Conservation (phyloP, 2,797 vertebrate species). For the Pseudotriccus pelzelni region DNA sequence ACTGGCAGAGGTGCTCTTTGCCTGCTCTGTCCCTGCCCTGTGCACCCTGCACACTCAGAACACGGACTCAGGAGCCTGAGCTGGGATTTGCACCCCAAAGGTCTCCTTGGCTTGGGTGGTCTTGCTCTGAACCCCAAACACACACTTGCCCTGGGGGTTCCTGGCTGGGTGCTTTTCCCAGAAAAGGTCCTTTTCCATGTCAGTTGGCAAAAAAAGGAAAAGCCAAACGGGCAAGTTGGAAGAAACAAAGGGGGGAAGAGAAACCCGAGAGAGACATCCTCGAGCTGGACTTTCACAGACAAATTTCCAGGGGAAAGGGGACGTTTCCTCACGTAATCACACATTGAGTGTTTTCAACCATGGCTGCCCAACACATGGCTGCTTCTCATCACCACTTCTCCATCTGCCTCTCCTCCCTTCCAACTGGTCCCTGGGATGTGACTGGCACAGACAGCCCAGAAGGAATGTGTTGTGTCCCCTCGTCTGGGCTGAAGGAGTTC, state of each 20-base stretch:
- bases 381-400: background rate
- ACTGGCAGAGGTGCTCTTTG: accelerated
- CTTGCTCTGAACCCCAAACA: background rate
- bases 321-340: background rate
- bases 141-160: accelerated
- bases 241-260: background rate
- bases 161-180: background rate
- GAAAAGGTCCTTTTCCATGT: accelerated
- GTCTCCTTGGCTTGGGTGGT: accelerated
- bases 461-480: background rate
- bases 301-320: background rate
- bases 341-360: background rate
- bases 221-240: accelerated
- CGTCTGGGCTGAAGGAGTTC: background rate
- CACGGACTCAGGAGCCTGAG: accelerated
- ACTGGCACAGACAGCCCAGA: background rate
- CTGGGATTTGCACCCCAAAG: accelerated
- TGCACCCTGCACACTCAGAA: accelerated
- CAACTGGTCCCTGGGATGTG: background rate
- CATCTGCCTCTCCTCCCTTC: background rate
- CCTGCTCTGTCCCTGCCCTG: background rate
- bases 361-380: background rate
- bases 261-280: background rate
- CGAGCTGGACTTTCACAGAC: background rate
- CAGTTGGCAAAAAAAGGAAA: background rate